Conservation (phyloP, 2,888 invertebrate species). For the Flabesymbios commensalis region DNA sequence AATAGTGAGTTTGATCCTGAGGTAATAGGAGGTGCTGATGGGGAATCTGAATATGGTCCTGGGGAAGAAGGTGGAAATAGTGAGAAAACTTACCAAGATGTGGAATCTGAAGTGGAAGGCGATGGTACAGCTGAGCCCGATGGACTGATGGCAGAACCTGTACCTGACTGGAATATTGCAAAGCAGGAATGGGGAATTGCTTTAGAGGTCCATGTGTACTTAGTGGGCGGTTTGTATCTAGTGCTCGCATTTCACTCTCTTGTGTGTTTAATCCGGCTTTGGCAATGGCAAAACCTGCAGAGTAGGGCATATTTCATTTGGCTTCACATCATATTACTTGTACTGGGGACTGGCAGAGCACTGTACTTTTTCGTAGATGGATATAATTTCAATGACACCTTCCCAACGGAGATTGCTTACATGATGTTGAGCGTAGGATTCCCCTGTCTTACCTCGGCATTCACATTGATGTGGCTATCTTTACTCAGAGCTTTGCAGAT, state of each 20-base stretch:
- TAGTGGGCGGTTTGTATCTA: conserved; percentile 82
- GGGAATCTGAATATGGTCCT: too few species aligned
- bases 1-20: too few species aligned
- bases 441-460: conserved; percentile 85
- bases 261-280: conserved; percentile 82
- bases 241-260: conserved; percentile 83
- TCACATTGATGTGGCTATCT: conserved; percentile 84
- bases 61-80: too few species aligned
- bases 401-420: conserved; percentile 77
- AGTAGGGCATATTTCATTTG: conserved; percentile 86
- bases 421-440: conserved; percentile 83
- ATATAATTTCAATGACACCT: conserved; percentile 82
- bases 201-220: conserved; percentile 89
- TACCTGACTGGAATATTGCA: conserved; percentile 52
- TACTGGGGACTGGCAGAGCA: conserved; percentile 76
- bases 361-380: conserved; percentile 90
- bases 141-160: conserved; percentile 42
- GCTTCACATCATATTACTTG: conserved; percentile 79
- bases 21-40: too few species aligned
- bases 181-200: conserved; percentile 69
- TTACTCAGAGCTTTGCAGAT: conserved; percentile 76
- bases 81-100: too few species aligned
- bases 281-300: conserved; percentile 83
- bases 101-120: conserved; percentile 22
- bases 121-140: conserved; percentile 13